Conservation (phyloP, 1,140 invertebrate genomes). For the Sminthurinus signatus region DNA sequence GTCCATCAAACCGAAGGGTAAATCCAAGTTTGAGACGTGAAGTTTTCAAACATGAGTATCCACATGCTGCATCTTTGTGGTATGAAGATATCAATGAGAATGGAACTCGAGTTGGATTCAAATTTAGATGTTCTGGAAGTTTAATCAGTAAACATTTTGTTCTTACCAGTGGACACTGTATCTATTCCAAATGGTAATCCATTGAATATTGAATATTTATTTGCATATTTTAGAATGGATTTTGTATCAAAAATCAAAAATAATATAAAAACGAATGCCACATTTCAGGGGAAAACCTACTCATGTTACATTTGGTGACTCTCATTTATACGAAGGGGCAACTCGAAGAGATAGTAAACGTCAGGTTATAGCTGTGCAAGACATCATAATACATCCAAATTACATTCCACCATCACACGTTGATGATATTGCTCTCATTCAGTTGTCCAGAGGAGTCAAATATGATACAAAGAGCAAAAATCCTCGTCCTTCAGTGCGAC, state of each 20-base stretch:
- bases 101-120: neutral
- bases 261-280: neutral
- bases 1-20: neutral
- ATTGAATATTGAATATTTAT: too few species aligned
- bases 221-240: too few species aligned
- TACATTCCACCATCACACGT: neutral
- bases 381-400: slow-evolving; percentile 9
- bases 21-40: neutral
- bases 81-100: slow-evolving; percentile 9
- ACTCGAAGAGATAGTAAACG: neutral
- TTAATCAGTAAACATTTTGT: slow-evolving; percentile 3
- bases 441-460: neutral
- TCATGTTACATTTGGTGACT: slow-evolving; percentile 1
- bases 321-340: neutral
- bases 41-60: slow-evolving; percentile 9
- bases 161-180: neutral
- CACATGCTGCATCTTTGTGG: slow-evolving; percentile 10
- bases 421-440: neutral
- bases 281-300: slow-evolving; percentile 12
- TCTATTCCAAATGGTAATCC: slow-evolving; percentile 14
- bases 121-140: slow-evolving; percentile 3
- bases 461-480: slow-evolving; percentile 5
- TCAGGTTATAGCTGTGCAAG: neutral
- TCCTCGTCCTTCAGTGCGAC: slow-evolving; percentile 4
- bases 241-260: neutral